A percentile compares a stretch with the other conserved stretches of the same genome.
Conservation (phyloP, 2,888 invertebrate species). For the Azorinus chamasolen region DNA sequence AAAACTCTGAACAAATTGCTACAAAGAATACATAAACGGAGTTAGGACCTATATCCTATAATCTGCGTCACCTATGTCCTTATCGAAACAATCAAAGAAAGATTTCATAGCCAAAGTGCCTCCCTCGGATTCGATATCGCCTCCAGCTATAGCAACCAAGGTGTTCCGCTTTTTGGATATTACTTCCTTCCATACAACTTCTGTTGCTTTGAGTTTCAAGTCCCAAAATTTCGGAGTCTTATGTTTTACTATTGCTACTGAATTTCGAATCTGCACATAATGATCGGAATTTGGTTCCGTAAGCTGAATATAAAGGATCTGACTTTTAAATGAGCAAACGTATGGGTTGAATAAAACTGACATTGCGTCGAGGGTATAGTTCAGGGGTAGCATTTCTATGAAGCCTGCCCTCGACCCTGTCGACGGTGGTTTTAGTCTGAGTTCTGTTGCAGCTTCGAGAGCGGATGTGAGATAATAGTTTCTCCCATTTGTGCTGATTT, state of each 20-base stretch:
- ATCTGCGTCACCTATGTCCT: too few species aligned
- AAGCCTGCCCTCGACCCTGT: constrained; percentile 21
- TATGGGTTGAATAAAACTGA: constrained; percentile 67
- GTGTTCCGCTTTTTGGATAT: constrained; percentile 54
- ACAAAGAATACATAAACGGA: too few species aligned
- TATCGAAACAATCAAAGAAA: constrained; percentile 76
- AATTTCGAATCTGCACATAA: constrained; percentile 70
- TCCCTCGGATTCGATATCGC: constrained; percentile 73
- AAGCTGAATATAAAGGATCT: constrained; percentile 50
- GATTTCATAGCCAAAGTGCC: constrained; percentile 65
- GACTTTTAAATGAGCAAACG: constrained; percentile 49
- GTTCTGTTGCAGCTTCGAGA: constrained; percentile 69
- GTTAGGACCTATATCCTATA: too few species aligned
- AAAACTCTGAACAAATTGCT: too few species aligned
- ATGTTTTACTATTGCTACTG: constrained; percentile 63
- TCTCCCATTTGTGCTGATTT: constrained; percentile 75
- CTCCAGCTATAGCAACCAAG: constrained; percentile 58
- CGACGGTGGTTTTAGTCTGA: constrained; percentile 23
- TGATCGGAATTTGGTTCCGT: constrained; percentile 54
- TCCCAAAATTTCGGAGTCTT: constrained; percentile 45
- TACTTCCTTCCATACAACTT: constrained; percentile 65
- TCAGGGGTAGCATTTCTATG: constrained; percentile 53
- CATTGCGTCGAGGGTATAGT: constrained; percentile 62
- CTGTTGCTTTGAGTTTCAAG: constrained; percentile 62
- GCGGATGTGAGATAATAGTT: constrained; percentile 80